Evolutionary conservation across 2,113 vertebrate species (phyloP).

Genomic region (Drymodes brunneopygia): DNA sequence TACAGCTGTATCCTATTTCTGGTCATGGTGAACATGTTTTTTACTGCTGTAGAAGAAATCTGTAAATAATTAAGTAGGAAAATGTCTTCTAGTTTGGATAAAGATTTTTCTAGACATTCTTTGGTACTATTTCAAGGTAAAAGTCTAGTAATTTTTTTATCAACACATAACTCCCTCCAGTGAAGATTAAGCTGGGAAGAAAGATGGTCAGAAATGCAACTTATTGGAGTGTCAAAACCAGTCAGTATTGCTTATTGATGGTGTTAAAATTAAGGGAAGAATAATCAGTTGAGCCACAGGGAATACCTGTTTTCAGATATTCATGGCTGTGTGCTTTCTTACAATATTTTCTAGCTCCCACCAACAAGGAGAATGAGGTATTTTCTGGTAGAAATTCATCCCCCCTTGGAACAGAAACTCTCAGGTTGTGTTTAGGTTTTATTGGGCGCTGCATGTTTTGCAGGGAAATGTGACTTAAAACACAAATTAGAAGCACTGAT

Average conservation of each 20-base stretch:
- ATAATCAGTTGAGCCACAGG: background rate
- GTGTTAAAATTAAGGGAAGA: background rate
- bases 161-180: fast-evolving
- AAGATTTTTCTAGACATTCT: background rate
- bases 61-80: background rate
- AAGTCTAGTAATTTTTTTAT: background rate
- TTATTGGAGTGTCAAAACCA: background rate
- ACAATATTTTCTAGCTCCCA: background rate
- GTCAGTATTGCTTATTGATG: background rate
- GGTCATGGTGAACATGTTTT: background rate
- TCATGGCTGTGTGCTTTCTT: background rate
- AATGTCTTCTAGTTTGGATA: background rate
- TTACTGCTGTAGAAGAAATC: background rate
- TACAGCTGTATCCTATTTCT: background rate
- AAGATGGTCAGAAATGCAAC: background rate
- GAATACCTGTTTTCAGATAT: background rate
- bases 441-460: background rate
- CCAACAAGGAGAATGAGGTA: too few species aligned
- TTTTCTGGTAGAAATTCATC: background rate
- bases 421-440: background rate
- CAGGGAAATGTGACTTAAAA: background rate
- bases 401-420: fast-evolving
- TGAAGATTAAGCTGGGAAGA: background rate
- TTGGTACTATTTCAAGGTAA: background rate
- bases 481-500: background rate